A percentile compares a stretch with the other conserved stretches of the same genome.
Conservation (phyloP, 2,797 vertebrate species). For the Cottoperca gobio region DNA sequence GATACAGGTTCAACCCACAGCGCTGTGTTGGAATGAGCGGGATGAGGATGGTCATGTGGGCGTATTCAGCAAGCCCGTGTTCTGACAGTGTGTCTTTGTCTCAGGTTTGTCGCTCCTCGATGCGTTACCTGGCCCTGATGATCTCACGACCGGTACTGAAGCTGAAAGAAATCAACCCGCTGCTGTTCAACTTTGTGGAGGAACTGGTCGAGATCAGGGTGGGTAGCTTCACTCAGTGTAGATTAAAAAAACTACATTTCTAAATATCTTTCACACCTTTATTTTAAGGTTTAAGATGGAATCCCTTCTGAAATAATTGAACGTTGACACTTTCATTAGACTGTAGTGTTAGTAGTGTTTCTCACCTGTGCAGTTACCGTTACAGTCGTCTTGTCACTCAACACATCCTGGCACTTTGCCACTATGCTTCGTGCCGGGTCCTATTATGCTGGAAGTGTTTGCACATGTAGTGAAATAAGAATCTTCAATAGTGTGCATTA, state of each 20-base stretch:
- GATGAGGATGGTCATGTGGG: neutral
- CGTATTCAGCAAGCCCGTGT: neutral
- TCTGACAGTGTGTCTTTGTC: conserved; percentile 30
- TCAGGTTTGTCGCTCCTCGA: conserved; percentile 95
- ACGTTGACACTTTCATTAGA: neutral
- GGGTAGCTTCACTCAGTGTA: conserved; percentile 42
- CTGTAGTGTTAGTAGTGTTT: too few species aligned
- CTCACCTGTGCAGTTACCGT: too few species aligned
- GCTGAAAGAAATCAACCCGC: conserved; percentile 94
- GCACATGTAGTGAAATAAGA: neutral
- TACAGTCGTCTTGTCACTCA: neutral
- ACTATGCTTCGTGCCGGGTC: neutral
- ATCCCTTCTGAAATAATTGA: neutral
- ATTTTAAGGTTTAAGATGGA: neutral
- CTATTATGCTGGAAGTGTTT: neutral
- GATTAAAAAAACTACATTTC: neutral
- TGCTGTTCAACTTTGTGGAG: conserved; percentile 98
- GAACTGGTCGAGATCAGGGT: conserved; percentile 98
- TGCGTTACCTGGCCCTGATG: conserved; percentile 97
- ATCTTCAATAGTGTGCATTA: neutral
- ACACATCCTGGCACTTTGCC: neutral
- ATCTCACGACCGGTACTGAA: conserved; percentile 92
- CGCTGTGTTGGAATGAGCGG: neutral
- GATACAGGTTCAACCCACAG: neutral
- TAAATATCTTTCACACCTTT: neutral